Percentiles rank a stretch among this genome's conserved stretches.
These are phyloP conservation scores for Leucosticte australis DNA, from an alignment of 2,113 vertebrate genomes.

Conservation along the genomic window DNA sequence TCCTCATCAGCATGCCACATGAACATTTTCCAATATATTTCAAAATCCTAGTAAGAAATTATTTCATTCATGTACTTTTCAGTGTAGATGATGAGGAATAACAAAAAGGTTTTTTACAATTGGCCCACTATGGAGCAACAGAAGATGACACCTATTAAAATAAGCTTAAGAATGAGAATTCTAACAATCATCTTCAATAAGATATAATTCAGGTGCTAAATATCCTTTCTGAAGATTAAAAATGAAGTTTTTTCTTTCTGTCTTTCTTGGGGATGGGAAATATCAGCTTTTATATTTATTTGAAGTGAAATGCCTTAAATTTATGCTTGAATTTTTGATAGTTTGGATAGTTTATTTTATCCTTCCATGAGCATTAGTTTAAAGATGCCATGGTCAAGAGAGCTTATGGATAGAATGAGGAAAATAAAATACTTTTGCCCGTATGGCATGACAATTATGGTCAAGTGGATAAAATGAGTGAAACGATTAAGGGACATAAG, in stretches of 20 bases:
- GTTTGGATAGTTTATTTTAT: neutral
- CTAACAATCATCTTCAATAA: neutral
- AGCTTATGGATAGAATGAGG: neutral
- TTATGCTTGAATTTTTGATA: neutral
- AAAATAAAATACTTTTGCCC: neutral
- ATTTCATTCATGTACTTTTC: neutral
- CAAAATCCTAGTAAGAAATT: neutral
- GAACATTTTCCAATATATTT: neutral
- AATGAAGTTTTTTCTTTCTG: neutral
- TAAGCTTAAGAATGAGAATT: neutral
- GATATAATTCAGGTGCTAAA: neutral
- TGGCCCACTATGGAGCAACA: neutral
- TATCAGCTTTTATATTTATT: neutral
- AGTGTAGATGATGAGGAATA: neutral
- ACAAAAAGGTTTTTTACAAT: neutral
- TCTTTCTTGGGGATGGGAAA: neutral
- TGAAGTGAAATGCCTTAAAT: neutral
- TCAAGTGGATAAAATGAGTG: neutral
- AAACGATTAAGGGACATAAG: neutral
- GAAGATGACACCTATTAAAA: neutral
- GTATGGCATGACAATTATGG: fast-evolving
- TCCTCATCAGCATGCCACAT: neutral
- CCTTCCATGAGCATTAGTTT: neutral
- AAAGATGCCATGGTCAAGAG: neutral
- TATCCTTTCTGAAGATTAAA: neutral